phyloP scores from a whole-genome alignment of 2,797 vertebrate genomes.

The Enteromius unitaeniatus region DNA sequence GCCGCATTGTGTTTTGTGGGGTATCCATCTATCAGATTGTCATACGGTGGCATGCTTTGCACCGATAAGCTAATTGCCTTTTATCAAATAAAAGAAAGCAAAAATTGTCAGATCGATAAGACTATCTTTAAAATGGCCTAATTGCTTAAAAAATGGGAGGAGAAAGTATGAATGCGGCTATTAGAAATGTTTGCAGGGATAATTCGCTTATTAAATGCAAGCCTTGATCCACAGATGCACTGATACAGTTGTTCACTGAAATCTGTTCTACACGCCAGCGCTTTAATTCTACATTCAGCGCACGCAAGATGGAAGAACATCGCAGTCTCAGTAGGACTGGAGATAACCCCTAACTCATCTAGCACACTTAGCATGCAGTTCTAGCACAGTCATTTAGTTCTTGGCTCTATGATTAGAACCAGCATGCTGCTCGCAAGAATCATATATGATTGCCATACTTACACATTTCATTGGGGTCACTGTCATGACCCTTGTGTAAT shows the following conservation, averaged over 20 bases:
- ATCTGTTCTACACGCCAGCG: slow-evolving; percentile 26
- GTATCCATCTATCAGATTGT: slow-evolving; percentile 56
- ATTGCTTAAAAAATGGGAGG: slow-evolving; percentile 43
- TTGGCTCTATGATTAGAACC: slow-evolving; percentile 3
- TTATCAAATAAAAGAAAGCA: slow-evolving; percentile 52
- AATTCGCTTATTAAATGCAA: slow-evolving; percentile 42
- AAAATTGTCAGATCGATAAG: slow-evolving; percentile 45
- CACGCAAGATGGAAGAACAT: slow-evolving; percentile 26
- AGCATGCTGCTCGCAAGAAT: neutral
- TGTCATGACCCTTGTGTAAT: neutral
- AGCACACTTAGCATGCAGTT: slow-evolving; percentile 4
- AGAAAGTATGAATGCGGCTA: slow-evolving; percentile 36
- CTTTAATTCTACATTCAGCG: slow-evolving; percentile 27
- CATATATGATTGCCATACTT: neutral
- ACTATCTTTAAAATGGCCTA: slow-evolving; percentile 46
- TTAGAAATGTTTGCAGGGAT: slow-evolving; percentile 46
- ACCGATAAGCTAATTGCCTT: slow-evolving; percentile 59
- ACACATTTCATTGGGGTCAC: neutral
- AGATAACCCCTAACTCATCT: slow-evolving; percentile 35
- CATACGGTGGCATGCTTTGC: slow-evolving; percentile 47
- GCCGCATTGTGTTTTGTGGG: slow-evolving; percentile 45
- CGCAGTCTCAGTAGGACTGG: neutral
- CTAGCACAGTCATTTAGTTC: slow-evolving; percentile 9
- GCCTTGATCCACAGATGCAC: slow-evolving; percentile 42
- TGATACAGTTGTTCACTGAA: slow-evolving; percentile 38